These are phyloP conservation scores for Masticophis lateralis DNA, from an alignment of 2,797 vertebrate genomes.

Conservation along the genomic window DNA sequence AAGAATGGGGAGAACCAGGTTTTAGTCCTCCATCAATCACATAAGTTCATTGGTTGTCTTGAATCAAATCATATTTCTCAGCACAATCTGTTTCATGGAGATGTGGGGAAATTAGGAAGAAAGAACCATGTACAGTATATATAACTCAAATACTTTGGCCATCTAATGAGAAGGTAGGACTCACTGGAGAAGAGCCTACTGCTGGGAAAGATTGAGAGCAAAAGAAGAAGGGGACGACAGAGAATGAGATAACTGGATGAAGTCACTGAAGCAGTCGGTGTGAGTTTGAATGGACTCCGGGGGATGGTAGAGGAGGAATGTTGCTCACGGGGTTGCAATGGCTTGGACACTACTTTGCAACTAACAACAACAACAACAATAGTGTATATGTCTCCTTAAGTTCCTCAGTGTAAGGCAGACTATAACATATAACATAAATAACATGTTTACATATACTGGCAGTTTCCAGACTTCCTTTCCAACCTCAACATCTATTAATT, in stretches of 20 bases:
- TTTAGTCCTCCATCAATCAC: neutral
- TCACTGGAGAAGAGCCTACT: too few relatives aligned
- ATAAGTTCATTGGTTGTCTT: neutral
- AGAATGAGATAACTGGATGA: too few relatives aligned
- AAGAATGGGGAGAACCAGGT: neutral
- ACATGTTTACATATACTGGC: neutral
- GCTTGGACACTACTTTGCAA: too few relatives aligned
- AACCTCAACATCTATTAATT: neutral
- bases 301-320: too few relatives aligned
- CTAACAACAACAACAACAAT: too few relatives aligned
- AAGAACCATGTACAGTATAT: neutral
- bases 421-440: neutral
- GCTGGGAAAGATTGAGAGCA: too few relatives aligned
- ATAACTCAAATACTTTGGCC: neutral
- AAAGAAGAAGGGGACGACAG: too few relatives aligned
- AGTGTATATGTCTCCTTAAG: neutral
- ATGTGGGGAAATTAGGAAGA: neutral
- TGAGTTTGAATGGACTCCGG: too few relatives aligned
- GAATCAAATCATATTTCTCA: neutral
- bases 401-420: neutral
- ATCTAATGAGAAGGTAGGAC: too few relatives aligned
- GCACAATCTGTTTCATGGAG: neutral
- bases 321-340: too few relatives aligned
- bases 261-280: too few relatives aligned
- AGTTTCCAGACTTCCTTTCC: neutral